Evolutionary conservation across 2,888 invertebrate species (phyloP).

Genomic region (Heliconius hortense): DNA sequence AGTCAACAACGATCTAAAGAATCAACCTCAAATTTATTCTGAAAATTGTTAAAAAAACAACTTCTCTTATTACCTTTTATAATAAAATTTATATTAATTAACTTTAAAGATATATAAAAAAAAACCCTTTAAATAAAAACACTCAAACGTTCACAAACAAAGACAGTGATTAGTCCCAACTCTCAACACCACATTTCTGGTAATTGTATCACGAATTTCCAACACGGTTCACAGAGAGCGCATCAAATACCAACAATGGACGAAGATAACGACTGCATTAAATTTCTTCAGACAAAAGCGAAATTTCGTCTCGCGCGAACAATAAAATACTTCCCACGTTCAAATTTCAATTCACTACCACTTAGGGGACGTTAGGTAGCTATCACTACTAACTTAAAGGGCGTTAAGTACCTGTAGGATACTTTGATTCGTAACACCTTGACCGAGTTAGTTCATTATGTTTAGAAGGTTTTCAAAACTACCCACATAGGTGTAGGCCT

Average conservation of each 20-base stretch:
- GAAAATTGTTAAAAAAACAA: background rate
- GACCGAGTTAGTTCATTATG: conserved; percentile 56
- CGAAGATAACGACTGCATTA: conserved; percentile 35
- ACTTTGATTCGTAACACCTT: conserved; percentile 54
- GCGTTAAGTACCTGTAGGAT: conserved; percentile 29
- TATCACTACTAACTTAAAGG: conserved; percentile 51
- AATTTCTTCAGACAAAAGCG: conserved; percentile 59
- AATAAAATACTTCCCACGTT: conserved; percentile 39
- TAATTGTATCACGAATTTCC: conserved; percentile 34
- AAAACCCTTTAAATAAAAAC: background rate
- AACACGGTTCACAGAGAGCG: conserved; percentile 39
- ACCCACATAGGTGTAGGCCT: conserved; percentile 42
- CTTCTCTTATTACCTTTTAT: background rate
- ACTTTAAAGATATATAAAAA: too few relatives aligned
- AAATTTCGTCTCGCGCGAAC: conserved; percentile 64
- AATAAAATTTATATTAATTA: background rate
- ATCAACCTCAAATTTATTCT: background rate
- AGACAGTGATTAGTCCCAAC: conserved; percentile 25
- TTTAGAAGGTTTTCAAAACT: conserved; percentile 42
- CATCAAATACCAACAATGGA: conserved; percentile 37
- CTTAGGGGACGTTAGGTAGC: conserved; percentile 49
- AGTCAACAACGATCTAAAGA: background rate
- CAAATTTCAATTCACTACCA: conserved; percentile 42
- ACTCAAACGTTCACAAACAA: conserved; percentile 23
- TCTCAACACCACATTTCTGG: conserved; percentile 9